Conservation (phyloP, 2,888 invertebrate species). For the Lithophane ornitopus region DNA sequence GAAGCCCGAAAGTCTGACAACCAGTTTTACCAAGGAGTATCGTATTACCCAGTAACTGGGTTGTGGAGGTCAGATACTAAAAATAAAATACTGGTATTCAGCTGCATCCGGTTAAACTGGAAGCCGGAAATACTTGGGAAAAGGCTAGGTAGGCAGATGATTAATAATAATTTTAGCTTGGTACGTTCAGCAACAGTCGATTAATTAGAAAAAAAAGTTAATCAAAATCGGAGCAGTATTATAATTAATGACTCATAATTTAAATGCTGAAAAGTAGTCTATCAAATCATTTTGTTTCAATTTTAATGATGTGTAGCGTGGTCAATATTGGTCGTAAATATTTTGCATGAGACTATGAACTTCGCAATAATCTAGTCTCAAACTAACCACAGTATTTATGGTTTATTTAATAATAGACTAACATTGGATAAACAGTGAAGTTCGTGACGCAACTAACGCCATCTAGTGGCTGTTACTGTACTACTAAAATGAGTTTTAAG, state of each 20-base stretch:
- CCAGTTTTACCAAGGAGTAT: too few species aligned
- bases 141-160: too few species aligned
- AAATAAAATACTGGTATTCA: too few species aligned
- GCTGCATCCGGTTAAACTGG: too few species aligned
- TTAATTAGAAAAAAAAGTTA: background rate
- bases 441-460: background rate
- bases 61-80: too few species aligned
- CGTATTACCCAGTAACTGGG: too few species aligned
- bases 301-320: background rate
- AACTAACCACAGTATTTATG: background rate
- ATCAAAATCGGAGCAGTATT: background rate
- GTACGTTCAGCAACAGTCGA: background rate
- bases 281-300: background rate
- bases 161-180: too few species aligned
- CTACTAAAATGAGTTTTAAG: background rate
- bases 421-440: background rate
- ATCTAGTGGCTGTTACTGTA: slow-evolving; percentile 7
- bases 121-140: too few species aligned
- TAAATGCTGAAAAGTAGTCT: background rate
- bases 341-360: background rate
- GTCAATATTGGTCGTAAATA: background rate
- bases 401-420: background rate
- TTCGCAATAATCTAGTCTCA: background rate
- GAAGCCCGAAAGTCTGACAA: too few species aligned
- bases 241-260: background rate